Conservation (phyloP, 2,113 vertebrate species). For the Bubalus kerabau region DNA sequence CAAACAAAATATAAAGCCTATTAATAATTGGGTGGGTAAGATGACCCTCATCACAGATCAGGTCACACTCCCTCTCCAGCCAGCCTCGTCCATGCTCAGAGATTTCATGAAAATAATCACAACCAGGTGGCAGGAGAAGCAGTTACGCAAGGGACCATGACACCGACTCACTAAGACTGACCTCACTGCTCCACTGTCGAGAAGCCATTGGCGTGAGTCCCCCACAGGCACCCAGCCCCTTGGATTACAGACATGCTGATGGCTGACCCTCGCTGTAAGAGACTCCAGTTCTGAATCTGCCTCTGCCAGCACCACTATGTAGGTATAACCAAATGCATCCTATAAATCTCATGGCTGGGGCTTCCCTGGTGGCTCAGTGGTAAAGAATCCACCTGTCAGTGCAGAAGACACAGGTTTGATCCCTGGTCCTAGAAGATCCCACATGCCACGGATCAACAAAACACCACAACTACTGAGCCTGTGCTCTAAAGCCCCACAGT, state of each 20-base stretch:
- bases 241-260: not conserved
- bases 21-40: not conserved
- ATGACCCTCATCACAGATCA: not conserved
- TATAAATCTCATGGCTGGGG: not conserved
- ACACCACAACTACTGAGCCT: not conserved
- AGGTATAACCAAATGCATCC: not conserved
- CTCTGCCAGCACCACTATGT: not conserved
- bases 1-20: conserved; percentile 8
- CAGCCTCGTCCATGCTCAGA: not conserved
- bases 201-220: not conserved
- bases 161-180: not conserved
- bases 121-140: not conserved
- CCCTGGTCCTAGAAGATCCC: not conserved
- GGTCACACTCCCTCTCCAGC: not conserved
- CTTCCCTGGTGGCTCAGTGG: not conserved
- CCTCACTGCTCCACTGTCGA: not conserved
- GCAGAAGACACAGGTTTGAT: not conserved
- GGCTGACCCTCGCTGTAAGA: not conserved
- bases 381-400: not conserved
- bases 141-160: not conserved
- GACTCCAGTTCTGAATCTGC: not conserved
- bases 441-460: not conserved
- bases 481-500: not conserved
- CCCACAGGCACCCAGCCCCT: not conserved
- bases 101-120: not conserved